Percentiles rank a stretch among this genome's conserved stretches.
phyloP scores from a whole-genome alignment of 2,113 vertebrate genomes.

The Megaceryle torquata region DNA sequence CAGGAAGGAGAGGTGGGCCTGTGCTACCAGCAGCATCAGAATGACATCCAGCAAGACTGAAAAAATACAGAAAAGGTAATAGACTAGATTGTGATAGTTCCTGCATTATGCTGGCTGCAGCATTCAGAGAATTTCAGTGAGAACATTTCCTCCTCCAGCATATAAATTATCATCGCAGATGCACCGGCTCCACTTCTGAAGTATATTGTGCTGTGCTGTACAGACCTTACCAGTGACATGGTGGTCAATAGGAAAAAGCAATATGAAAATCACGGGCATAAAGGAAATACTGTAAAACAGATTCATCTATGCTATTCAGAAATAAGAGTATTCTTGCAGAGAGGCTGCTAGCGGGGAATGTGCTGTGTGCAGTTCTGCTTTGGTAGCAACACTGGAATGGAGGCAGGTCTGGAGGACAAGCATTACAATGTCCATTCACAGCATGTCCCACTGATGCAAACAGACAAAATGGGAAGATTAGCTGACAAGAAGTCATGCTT shows the following conservation, averaged over 20 bases:
- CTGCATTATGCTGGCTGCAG: background rate
- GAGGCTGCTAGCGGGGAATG: background rate
- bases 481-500: background rate
- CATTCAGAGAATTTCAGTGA: background rate
- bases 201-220: background rate
- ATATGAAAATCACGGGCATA: background rate
- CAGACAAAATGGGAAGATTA: background rate
- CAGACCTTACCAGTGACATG: background rate
- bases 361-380: background rate
- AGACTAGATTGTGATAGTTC: background rate
- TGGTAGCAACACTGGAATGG: background rate
- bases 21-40: accelerated
- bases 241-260: background rate
- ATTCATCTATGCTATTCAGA: background rate
- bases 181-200: background rate
- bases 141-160: background rate
- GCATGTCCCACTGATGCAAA: background rate
- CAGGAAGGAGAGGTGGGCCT: background rate
- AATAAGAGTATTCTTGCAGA: background rate
- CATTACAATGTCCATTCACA: background rate
- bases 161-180: background rate
- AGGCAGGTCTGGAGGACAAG: background rate
- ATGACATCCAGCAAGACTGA: background rate
- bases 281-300: background rate
- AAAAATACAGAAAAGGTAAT: background rate